These are phyloP conservation scores for Semnornis frantzii DNA, from an alignment of 2,113 vertebrate species.

Conservation along the genomic window DNA sequence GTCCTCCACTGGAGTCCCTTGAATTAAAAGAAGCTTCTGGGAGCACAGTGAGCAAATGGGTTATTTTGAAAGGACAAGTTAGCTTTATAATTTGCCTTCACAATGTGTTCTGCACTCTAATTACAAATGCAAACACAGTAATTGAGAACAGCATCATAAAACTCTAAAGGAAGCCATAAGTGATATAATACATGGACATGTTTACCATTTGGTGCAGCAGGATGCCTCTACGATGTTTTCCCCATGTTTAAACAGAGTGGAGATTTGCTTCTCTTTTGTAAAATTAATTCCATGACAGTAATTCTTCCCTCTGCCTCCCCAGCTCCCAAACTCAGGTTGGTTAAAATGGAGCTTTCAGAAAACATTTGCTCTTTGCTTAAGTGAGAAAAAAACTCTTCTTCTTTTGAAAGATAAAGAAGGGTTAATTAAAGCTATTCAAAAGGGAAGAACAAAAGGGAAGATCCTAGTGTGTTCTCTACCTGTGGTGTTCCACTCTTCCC, in stretches of 20 bases:
- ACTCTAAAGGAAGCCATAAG: conserved; percentile 61
- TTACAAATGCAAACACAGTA: conserved; percentile 72
- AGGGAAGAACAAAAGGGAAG: background rate
- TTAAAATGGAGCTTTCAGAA: background rate
- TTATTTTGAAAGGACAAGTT: conserved; percentile 64
- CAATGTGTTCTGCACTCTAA: conserved; percentile 51
- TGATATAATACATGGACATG: conserved; percentile 68
- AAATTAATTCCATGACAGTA: conserved; percentile 42
- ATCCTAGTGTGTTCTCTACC: background rate
- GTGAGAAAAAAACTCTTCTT: background rate
- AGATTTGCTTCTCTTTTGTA: conserved; percentile 61
- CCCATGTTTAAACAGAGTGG: conserved; percentile 56
- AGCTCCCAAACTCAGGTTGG: background rate
- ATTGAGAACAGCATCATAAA: conserved; percentile 69
- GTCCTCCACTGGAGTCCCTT: background rate
- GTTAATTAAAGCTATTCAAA: background rate
- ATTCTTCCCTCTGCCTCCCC: background rate
- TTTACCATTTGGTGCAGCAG: conserved; percentile 59
- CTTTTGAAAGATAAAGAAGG: background rate
- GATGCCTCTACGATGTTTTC: conserved; percentile 56
- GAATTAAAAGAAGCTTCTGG: conserved; percentile 42
- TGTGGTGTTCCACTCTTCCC: background rate
- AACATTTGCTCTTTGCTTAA: background rate
- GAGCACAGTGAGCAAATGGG: conserved; percentile 42
- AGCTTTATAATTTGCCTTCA: conserved; percentile 52